Conservation (phyloP, 1,140 invertebrate genomes). For the Eriosoma lanigerum region DNA sequence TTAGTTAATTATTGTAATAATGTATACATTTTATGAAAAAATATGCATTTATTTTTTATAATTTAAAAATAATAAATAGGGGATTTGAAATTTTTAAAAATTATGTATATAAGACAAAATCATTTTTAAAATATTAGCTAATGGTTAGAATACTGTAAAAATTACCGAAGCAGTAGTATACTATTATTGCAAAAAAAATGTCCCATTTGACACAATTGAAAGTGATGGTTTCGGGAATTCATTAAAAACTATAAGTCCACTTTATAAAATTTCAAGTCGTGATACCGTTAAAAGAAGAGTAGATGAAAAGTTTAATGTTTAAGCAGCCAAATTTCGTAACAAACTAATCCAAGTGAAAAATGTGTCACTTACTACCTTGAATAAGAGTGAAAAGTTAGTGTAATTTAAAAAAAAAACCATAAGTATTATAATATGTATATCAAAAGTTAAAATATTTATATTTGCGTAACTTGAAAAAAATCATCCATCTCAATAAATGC, state of each 20-base stretch:
- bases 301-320: not conserved
- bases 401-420: no score
- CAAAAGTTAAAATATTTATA: no score
- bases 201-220: slow-evolving; percentile 12
- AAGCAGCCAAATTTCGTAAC: not conserved
- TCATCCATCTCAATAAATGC: no score
- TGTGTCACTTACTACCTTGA: no score
- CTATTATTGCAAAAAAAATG: slow-evolving; percentile 9
- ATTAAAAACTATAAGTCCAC: not conserved
- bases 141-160: slow-evolving; percentile 15
- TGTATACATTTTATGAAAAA: no score
- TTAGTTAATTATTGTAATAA: not conserved
- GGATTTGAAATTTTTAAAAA: no score
- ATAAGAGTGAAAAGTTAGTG: no score
- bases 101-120: not conserved
- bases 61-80: no score
- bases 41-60: no score
- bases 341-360: not conserved
- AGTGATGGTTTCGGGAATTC: not conserved
- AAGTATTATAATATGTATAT: no score
- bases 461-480: no score
- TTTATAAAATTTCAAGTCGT: slow-evolving; percentile 13
- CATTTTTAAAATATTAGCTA: not conserved
- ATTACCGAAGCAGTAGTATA: slow-evolving; percentile 14
- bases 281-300: not conserved